Evolutionary conservation across 2,113 vertebrate genomes (phyloP).

Genomic region (Actinemys pallida): DNA sequence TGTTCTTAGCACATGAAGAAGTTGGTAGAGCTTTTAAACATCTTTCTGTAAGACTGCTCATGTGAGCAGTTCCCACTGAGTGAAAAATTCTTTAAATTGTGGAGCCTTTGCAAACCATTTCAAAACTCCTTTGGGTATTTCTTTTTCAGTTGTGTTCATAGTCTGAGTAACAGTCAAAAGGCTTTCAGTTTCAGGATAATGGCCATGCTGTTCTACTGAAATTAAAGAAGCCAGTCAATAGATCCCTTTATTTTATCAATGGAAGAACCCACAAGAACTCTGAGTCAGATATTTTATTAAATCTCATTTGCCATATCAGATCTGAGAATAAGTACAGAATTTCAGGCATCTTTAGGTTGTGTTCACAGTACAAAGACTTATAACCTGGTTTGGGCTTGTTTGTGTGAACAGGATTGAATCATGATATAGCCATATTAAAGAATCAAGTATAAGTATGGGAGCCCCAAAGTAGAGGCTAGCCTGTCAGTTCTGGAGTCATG

Average conservation of each 20-base stretch:
- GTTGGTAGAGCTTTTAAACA: neutral
- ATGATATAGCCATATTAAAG: neutral
- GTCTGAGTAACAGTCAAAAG: conserved; percentile 24
- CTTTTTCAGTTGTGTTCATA: conserved; percentile 1
- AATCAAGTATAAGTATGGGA: neutral
- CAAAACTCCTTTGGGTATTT: conserved; percentile 17
- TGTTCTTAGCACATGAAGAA: neutral
- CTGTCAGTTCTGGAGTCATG: neutral
- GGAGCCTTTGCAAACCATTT: neutral
- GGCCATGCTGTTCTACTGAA: conserved; percentile 24
- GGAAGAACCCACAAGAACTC: conserved; percentile 5
- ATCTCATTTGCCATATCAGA: neutral
- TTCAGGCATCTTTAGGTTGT: neutral
- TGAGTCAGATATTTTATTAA: neutral
- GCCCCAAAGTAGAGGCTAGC: neutral
- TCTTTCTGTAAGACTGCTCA: neutral
- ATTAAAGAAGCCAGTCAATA: conserved; percentile 12
- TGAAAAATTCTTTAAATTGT: conserved; percentile 9
- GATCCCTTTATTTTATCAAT: conserved; percentile 5
- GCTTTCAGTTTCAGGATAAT: conserved; percentile 35
- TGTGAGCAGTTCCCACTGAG: neutral
- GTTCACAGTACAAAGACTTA: neutral
- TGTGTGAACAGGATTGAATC: neutral
- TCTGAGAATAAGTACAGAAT: neutral
- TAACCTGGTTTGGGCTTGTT: neutral